Evolutionary conservation across 1,140 invertebrate genomes (phyloP), one percentile per base, ranked within the genome.

Genomic region (Bombyx mandarina): DNA sequence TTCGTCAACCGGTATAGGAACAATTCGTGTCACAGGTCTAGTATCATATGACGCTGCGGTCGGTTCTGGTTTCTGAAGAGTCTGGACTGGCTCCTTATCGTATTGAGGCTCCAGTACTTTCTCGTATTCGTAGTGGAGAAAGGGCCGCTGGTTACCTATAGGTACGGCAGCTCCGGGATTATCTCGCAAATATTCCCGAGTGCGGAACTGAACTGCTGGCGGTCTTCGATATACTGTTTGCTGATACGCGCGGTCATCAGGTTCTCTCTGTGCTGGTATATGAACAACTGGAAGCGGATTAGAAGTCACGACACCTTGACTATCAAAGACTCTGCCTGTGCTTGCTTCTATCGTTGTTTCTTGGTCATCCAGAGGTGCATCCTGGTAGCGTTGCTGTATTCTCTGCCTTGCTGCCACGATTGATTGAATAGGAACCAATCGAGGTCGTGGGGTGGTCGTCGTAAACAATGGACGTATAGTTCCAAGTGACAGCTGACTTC

Each of bases 381-480:
- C 89, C 10, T 89, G 88, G 7, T 89, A 88, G 3, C 89, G 76
- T 26, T 86, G 77, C 48, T 83, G 77, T 42, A 85, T 74, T 59
- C 80, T 77, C 52, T 89, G 85, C 57, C 85, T 77, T 7, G 83
- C 68, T 9, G 78, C 73, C 52, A 86, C 64, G 52, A 88, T 65
- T 10, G 83, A 80, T 51, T 87, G 82, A 52, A 88, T 69, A 6
- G 84, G 81, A 45, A 87, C 61, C 63, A 90, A 44, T 88, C 89
- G 59, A 63, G 88, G 73, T 80, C 75, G 63, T 68, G 73, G 77
- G 2, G 83, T 89, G 7, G 89, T 90, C 0, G 92, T 93, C 2
- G 91, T 93, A 64, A 93, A 93, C 9, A 93, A 75, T 10, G 92
- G 91, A 48, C 91, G 75, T 9, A 91, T 88, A 44, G 91, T 91